Evolutionary conservation across 2,113 vertebrate species (phyloP).

Genomic region (Lepus europaeus): DNA sequence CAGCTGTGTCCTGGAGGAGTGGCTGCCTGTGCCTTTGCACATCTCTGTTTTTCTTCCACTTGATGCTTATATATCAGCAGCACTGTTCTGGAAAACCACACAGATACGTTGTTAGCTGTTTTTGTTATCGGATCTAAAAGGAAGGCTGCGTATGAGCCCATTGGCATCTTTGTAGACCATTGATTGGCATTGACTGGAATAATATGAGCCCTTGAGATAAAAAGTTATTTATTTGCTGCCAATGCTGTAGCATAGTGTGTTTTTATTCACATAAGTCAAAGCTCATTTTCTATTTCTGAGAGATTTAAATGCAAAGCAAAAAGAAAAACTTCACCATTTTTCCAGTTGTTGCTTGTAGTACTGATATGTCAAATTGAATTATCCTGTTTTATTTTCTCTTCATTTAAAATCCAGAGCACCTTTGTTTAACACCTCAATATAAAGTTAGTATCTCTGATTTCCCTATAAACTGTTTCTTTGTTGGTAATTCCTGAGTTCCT

Average conservation of each 20-base stretch:
- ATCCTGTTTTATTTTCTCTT: neutral
- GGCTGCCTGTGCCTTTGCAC: neutral
- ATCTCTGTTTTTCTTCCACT: neutral
- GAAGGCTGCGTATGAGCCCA: neutral
- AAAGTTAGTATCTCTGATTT: slow-evolving; percentile 38
- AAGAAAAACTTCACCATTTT: slow-evolving; percentile 9
- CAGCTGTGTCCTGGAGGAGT: neutral
- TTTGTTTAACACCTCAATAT: slow-evolving; percentile 30
- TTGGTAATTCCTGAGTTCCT: slow-evolving; percentile 5
- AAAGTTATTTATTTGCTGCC: slow-evolving; percentile 19
- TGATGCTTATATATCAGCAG: neutral
- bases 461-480: neutral
- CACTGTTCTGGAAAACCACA: slow-evolving; percentile 37
- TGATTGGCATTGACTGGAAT: neutral
- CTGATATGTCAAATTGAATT: neutral
- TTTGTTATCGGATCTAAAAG: neutral
- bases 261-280: neutral
- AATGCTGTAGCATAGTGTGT: neutral
- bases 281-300: slow-evolving; percentile 21
- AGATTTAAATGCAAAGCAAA: slow-evolving; percentile 1
- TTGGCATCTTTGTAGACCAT: slow-evolving; percentile 9
- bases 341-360: neutral
- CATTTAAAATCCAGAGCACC: neutral
- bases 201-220: slow-evolving; percentile 41
- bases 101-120: neutral